Evolutionary conservation across 2,113 vertebrate species (phyloP), one percentile per base, ranked within the genome.

Genomic region (Leptobrachium leishanense): DNA sequence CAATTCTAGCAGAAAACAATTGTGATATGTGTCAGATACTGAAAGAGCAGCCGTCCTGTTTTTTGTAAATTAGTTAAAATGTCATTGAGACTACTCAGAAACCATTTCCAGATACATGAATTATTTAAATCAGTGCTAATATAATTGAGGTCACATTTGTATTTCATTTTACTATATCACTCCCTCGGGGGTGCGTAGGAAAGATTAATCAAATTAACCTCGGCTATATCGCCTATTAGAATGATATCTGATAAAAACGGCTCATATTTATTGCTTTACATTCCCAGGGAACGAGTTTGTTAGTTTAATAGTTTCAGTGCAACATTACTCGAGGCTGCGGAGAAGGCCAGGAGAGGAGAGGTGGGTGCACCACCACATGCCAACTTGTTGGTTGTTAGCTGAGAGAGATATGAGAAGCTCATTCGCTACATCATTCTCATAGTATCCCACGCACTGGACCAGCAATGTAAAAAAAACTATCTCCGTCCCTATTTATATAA

Each of bases 131-230:
- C 9, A 15, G 78, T 62, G 2, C 59, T 74, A 68, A 46, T 74
- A 68, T 74, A 80, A 80, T 68, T 74, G 71, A 80, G 71, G 78
- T 74, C 72, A 80, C 62, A 68, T 68, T 80, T 80, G 77, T 20
- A 57, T 74, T 80, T 68, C 31, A 59, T 64, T 80, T 80, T 31
- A 74, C 46, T 68, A 54, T 74, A 68, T 41, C 54, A 80, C n/a
- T 80, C 78, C 64, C 78, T 72, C 43, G 68, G 63, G 78, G 71
- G 71, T 53, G 6, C 63, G 46, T 74, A 74, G 66, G 46, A 74
- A 68, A 80, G 72, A 74, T 68, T 74, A 68, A 80, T 68, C 46
- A 54, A 59, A 68, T 80, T 80, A 80, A 80, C 78, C 78, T 68
- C 74, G 64, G 71, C 39, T 73, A 46, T 68, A 74, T 73, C 74